Evolutionary conservation across 2,113 vertebrate species (phyloP).

Genomic region (Onychostruthus taczanowskii): DNA sequence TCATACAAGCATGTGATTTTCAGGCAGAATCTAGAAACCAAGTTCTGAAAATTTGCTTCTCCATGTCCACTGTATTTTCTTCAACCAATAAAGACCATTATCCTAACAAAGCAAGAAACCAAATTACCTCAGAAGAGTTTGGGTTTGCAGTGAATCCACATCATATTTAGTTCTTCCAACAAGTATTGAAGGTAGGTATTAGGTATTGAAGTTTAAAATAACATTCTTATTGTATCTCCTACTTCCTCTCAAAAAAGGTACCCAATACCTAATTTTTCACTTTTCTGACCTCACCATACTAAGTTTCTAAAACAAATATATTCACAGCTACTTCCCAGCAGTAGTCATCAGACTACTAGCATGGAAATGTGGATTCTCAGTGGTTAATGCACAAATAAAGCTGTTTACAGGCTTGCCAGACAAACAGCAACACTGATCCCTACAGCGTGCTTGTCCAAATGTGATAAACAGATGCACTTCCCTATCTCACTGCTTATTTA

Average conservation of each 20-base stretch:
- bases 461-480: neutral
- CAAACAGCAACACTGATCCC: neutral
- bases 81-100: neutral
- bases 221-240: neutral
- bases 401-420: neutral
- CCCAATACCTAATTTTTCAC: neutral
- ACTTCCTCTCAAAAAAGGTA: neutral
- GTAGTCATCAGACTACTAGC: neutral
- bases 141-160: neutral
- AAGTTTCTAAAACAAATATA: neutral
- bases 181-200: neutral
- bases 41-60: neutral
- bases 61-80: neutral
- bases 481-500: neutral
- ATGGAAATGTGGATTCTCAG: neutral
- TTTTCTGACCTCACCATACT: neutral
- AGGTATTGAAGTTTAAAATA: neutral
- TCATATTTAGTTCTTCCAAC: neutral
- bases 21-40: neutral
- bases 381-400: neutral
- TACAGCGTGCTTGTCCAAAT: neutral
- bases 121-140: neutral
- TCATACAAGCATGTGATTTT: neutral
- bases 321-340: conserved; percentile 7
- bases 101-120: neutral